These are phyloP conservation scores for Kryptolebias marmoratus DNA, from an alignment of 2,113 vertebrate species.

Conservation along the genomic window DNA sequence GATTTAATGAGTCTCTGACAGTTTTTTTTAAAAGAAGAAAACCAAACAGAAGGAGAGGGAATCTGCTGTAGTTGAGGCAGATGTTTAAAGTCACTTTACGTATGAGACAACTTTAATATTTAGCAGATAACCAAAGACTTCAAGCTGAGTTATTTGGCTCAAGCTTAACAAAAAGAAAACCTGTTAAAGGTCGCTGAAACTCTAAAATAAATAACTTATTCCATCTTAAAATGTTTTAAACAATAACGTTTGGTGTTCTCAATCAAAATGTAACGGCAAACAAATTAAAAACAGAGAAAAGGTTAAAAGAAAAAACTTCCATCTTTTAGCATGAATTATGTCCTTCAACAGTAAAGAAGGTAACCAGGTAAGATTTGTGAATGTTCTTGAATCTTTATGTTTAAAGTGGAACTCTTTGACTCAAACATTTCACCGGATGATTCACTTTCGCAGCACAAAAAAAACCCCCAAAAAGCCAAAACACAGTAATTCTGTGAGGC, in stretches of 20 bases:
- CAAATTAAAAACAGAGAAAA: too few species aligned
- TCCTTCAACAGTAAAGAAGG: too few species aligned
- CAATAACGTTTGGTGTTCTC: not conserved
- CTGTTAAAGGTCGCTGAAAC: not conserved
- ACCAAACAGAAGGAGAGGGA: not conserved
- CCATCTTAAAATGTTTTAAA: not conserved
- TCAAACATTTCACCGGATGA: too few species aligned
- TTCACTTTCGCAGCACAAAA: too few species aligned
- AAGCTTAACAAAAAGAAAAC: not conserved
- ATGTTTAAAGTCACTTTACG: slow-evolving; percentile 12
- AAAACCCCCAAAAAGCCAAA: too few species aligned
- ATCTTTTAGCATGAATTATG: too few species aligned
- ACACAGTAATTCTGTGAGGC: too few species aligned
- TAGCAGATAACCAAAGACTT: not conserved
- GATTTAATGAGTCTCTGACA: not conserved
- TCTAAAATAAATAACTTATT: not conserved
- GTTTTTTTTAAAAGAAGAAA: slow-evolving; percentile 32
- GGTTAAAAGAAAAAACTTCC: too few species aligned
- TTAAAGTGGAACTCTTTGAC: too few species aligned
- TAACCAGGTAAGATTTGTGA: too few species aligned
- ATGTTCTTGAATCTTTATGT: too few species aligned
- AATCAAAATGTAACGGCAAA: too few species aligned
- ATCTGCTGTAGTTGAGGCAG: not conserved
- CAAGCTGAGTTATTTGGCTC: not conserved
- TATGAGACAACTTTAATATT: not conserved